Evolutionary conservation across 2,888 invertebrate species (phyloP).

Genomic region (Tenthredo livida): DNA sequence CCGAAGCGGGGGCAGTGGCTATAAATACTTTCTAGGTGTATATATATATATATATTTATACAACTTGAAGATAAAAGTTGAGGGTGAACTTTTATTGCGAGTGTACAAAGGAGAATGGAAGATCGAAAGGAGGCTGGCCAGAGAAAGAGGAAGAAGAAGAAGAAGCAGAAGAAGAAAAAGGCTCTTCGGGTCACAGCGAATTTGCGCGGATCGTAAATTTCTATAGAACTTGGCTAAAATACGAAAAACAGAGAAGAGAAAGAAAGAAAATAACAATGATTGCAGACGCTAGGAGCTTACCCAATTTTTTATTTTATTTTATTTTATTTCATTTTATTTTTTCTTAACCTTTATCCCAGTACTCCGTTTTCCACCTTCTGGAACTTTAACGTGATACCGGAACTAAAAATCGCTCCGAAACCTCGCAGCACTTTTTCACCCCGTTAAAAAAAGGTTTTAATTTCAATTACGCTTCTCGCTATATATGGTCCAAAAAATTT

Average conservation of each 20-base stretch:
- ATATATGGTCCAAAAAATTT: neutral
- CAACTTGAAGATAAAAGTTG: conserved; percentile 47
- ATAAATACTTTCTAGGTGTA: conserved; percentile 21
- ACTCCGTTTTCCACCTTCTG: neutral
- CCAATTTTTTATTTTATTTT: neutral
- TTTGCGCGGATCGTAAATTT: conserved; percentile 40
- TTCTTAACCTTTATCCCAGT: neutral
- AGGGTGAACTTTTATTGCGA: conserved; percentile 45
- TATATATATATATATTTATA: conserved; percentile 36
- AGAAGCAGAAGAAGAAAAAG: neutral
- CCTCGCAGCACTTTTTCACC: neutral
- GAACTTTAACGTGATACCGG: neutral
- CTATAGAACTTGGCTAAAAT: conserved; percentile 41
- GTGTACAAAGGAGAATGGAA: conserved; percentile 39
- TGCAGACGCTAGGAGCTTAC: neutral
- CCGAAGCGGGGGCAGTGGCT: neutral
- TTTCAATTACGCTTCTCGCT: neutral
- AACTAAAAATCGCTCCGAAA: neutral
- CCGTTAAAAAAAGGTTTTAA: neutral
- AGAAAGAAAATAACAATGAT: conserved; percentile 43
- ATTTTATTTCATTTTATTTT: no score
- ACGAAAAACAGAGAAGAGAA: conserved; percentile 19
- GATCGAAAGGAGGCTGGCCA: conserved; percentile 24
- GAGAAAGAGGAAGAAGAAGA: conserved; percentile 6
- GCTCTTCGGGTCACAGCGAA: conserved; percentile 19